Evolutionary conservation across 2,797 vertebrate genomes (phyloP).

Genomic region (Chiroxiphia lanceolata): DNA sequence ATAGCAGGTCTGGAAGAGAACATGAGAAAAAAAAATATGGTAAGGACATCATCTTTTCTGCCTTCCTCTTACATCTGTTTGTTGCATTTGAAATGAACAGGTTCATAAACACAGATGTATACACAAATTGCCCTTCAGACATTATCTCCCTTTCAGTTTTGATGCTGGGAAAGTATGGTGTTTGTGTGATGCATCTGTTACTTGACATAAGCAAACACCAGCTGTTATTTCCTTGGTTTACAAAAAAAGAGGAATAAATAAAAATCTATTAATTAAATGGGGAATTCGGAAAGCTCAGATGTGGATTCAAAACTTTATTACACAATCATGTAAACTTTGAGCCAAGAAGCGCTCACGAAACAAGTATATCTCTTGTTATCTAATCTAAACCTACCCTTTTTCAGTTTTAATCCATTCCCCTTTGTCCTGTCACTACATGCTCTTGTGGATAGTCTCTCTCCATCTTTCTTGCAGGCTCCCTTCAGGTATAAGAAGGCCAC

Average conservation of each 20-base stretch:
- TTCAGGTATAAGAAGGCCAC: neutral
- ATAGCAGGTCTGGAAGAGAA: neutral
- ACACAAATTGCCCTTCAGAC: neutral
- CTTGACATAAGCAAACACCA: slow-evolving; percentile 26
- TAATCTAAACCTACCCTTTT: neutral
- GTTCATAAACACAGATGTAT: slow-evolving; percentile 2
- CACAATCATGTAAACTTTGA: neutral
- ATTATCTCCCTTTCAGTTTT: neutral
- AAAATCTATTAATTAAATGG: neutral
- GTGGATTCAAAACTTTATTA: neutral
- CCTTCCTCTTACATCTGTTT: neutral
- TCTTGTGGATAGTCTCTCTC: neutral
- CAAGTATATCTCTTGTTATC: no score
- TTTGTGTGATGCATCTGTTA: neutral
- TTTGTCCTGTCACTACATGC: neutral
- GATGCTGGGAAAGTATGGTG: neutral
- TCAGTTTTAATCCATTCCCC: neutral
- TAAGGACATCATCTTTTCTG: neutral
- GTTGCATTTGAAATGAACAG: neutral
- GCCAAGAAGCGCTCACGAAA: neutral
- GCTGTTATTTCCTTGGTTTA: slow-evolving; percentile 27
- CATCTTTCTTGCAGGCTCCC: neutral
- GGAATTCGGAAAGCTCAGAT: neutral
- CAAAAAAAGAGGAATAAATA: slow-evolving; percentile 1
- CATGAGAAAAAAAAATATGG: neutral